A percentile compares a stretch with the other conserved stretches of the same genome.
Conservation (phyloP, 2,888 invertebrate genomes). For the Plagodis pulveraria region DNA sequence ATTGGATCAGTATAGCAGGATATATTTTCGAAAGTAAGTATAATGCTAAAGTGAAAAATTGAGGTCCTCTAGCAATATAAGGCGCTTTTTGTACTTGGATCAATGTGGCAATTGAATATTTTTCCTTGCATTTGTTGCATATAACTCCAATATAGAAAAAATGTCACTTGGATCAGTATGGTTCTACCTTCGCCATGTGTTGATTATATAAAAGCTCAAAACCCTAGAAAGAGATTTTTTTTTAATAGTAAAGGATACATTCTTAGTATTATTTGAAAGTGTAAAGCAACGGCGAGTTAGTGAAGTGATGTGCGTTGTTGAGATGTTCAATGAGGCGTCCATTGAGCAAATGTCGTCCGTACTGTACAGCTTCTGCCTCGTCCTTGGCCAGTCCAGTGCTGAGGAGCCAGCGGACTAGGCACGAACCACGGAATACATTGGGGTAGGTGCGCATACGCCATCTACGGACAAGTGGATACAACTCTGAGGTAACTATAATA, state of each 20-base stretch:
- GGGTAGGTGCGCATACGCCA: conserved; percentile 92
- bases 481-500: background rate
- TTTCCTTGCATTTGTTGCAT: no score
- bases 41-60: no score
- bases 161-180: no score
- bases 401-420: conserved; percentile 94
- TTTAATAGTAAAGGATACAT: background rate
- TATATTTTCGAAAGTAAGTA: no score
- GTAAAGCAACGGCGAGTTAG: conserved; percentile 92
- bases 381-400: conserved; percentile 92
- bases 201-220: no score
- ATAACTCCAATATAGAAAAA: no score
- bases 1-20: no score
- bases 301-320: conserved; percentile 93
- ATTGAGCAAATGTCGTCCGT: conserved; percentile 93
- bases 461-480: conserved; percentile 64
- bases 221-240: no score
- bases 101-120: no score
- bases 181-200: no score
- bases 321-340: conserved; percentile 94
- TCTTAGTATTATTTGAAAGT: conserved; percentile 83
- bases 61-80: no score
- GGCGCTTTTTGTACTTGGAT: no score
- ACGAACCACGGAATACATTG: conserved; percentile 92
- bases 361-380: conserved; percentile 91